phyloP scores from a whole-genome alignment of 2,113 vertebrate genomes.

The Gymnocephalus cernua region DNA sequence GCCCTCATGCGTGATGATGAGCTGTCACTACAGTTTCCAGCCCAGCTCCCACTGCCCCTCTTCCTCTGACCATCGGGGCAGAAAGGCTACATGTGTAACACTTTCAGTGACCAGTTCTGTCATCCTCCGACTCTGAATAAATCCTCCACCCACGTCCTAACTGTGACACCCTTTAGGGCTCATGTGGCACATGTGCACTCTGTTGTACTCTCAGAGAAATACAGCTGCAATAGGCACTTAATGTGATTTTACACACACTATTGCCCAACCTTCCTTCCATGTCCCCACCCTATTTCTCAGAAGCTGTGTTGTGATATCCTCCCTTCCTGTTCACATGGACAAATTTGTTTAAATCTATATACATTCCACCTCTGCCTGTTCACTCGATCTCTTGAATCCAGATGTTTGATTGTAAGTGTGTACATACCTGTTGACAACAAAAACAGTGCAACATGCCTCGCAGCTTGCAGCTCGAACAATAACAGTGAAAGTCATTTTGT shows the following conservation, averaged over 20 bases:
- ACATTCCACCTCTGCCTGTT: background rate
- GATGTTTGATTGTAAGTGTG: background rate
- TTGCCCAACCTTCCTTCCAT: constrained; percentile 68
- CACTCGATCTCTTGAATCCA: background rate
- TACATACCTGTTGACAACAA: too few relatives aligned
- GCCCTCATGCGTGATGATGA: constrained; percentile 53
- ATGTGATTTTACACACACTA: constrained; percentile 66
- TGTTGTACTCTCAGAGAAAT: constrained; percentile 23
- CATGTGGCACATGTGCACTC: background rate
- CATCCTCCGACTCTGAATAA: constrained; percentile 1
- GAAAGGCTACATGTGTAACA: constrained; percentile 45
- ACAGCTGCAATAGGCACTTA: constrained; percentile 36
- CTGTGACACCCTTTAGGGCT: constrained; percentile 21
- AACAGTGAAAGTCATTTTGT: background rate
- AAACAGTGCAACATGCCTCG: background rate
- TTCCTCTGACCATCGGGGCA: constrained; percentile 45
- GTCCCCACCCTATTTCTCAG: constrained; percentile 68
- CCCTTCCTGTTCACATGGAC: constrained; percentile 34
- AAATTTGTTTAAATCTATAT: constrained; percentile 12
- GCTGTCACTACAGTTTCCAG: constrained; percentile 58
- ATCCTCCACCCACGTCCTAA: constrained; percentile 18
- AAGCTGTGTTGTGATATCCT: constrained; percentile 45
- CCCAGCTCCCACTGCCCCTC: constrained; percentile 4
- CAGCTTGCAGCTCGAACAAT: background rate
- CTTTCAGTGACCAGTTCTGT: constrained; percentile 35